Percentiles rank a stretch among this genome's conserved stretches.
phyloP scores from a whole-genome alignment of 2,797 vertebrate genomes.

The Chiroxiphia lanceolata region DNA sequence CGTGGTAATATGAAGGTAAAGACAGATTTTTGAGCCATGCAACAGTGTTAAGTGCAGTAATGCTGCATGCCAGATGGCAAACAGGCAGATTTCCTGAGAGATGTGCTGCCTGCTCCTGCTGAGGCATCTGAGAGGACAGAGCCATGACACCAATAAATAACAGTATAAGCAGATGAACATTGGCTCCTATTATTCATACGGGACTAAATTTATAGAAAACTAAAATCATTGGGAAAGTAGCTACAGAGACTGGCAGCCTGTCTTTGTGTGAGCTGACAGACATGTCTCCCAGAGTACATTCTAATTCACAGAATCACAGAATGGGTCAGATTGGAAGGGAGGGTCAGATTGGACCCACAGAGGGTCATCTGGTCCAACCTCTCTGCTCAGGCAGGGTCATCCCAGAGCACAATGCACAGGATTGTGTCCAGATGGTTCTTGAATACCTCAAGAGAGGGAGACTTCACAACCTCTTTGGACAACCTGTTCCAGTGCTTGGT shows the following conservation, averaged over 20 bases:
- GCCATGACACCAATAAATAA: background rate
- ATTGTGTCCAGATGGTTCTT: background rate
- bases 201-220: background rate
- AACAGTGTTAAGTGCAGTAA: background rate
- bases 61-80: background rate
- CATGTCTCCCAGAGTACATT: background rate
- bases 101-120: background rate
- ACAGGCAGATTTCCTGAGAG: background rate
- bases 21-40: background rate
- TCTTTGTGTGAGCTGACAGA: background rate
- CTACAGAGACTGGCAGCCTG: background rate
- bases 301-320: background rate
- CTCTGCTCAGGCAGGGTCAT: background rate
- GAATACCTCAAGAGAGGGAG: background rate
- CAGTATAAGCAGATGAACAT: background rate
- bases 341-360: background rate
- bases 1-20: background rate
- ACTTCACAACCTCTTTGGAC: background rate
- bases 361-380: background rate
- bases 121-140: background rate
- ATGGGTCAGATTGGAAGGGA: background rate
- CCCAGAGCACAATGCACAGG: background rate
- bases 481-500: background rate
- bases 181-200: background rate
- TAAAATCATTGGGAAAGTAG: background rate